Evolutionary conservation across 2,888 invertebrate species (phyloP).

Genomic region (Thecophora atra): DNA sequence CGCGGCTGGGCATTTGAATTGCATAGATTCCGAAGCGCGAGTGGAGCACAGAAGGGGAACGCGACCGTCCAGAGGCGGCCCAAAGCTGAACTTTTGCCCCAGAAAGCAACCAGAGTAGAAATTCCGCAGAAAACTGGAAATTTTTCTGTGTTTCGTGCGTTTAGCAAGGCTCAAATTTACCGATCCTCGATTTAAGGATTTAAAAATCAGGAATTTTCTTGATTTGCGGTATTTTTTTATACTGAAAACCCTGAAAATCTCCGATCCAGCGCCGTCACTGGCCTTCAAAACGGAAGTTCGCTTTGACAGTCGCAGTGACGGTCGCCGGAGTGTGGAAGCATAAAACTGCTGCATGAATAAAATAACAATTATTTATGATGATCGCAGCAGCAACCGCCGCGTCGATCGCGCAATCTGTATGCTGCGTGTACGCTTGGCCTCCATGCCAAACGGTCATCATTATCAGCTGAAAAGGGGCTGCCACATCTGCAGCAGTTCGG

Average conservation of each 20-base stretch:
- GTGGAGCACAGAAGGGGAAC: slow-evolving; percentile 2
- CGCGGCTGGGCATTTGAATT: slow-evolving; percentile 23
- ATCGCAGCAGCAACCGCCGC: slow-evolving; percentile 25
- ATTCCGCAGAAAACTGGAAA: no score
- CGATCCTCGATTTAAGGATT: no score
- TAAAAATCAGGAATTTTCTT: neutral
- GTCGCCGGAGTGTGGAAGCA: slow-evolving; percentile 24
- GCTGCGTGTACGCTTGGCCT: slow-evolving; percentile 38
- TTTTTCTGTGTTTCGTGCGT: neutral
- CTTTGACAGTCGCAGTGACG: slow-evolving; percentile 37
- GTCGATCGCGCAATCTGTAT: slow-evolving; percentile 30
- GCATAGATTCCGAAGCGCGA: slow-evolving; percentile 16
- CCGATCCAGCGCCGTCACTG: slow-evolving; percentile 36
- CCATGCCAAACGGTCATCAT: slow-evolving; percentile 34
- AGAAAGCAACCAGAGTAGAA: no score
- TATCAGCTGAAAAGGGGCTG: slow-evolving; percentile 33
- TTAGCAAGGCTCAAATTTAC: no score
- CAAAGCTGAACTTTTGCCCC: no score
- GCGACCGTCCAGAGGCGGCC: no score
- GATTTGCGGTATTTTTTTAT: no score
- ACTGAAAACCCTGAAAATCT: neutral
- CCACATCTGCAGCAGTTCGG: slow-evolving; percentile 30
- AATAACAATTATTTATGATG: slow-evolving; percentile 39
- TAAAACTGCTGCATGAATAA: slow-evolving; percentile 36
- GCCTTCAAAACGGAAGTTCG: slow-evolving; percentile 42